phyloP scores from a whole-genome alignment of 2,888 invertebrate genomes.

The Latheticus oryzae region DNA sequence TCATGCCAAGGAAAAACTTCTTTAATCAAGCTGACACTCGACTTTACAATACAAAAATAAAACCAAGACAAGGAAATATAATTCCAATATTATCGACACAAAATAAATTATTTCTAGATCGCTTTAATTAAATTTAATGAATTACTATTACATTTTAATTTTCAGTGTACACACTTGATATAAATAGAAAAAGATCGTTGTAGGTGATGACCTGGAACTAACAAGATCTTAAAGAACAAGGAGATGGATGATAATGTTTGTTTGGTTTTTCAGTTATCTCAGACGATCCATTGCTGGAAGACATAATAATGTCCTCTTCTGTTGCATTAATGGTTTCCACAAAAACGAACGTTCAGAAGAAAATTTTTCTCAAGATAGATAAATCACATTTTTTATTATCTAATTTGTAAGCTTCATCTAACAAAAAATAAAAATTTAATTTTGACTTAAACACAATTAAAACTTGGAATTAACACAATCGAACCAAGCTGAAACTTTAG shows the following conservation, averaged over 20 bases:
- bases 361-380: too few relatives aligned
- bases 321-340: too few relatives aligned
- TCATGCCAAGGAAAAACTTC: slow-evolving; percentile 48
- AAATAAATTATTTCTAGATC: slow-evolving; percentile 21
- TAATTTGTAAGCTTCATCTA: neutral
- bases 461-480: slow-evolving; percentile 17
- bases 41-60: slow-evolving; percentile 20
- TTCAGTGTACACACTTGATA: slow-evolving; percentile 1
- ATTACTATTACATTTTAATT: slow-evolving; percentile 13
- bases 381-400: too few relatives aligned
- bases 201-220: slow-evolving; percentile 34
- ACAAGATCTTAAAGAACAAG: slow-evolving; percentile 28
- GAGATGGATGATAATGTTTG: slow-evolving; percentile 22
- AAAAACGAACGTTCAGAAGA: too few relatives aligned
- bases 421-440: neutral
- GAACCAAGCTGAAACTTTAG: slow-evolving; percentile 15
- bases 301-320: too few relatives aligned
- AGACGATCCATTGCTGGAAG: too few relatives aligned
- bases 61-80: slow-evolving; percentile 18
- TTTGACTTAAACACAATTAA: too few relatives aligned
- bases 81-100: slow-evolving; percentile 16
- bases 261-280: slow-evolving; percentile 13
- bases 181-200: slow-evolving; percentile 30
- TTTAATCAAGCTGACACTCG: slow-evolving; percentile 44
- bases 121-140: slow-evolving; percentile 26